phyloP scores from a whole-genome alignment of 1,140 invertebrate genomes.

The Macrosteles quadrilineatus region DNA sequence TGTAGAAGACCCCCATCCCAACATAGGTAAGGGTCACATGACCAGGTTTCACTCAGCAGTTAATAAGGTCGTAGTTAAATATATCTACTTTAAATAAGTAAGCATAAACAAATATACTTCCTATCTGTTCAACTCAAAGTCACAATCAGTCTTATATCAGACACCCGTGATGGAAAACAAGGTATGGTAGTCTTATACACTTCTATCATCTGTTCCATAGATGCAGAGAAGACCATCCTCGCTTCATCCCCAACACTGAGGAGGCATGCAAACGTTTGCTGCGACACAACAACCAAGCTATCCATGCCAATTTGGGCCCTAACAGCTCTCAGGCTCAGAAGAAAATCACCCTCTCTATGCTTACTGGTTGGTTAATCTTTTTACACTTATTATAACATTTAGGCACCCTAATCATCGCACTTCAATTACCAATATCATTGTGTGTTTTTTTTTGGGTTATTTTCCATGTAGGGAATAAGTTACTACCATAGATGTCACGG shows the following conservation, averaged over 20 bases:
- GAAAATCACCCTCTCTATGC: background rate
- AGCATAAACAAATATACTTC: background rate
- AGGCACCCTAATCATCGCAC: too few species aligned
- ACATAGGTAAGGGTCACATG: too few species aligned
- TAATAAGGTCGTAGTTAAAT: background rate
- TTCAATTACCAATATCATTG: too few species aligned
- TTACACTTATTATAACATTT: too few species aligned
- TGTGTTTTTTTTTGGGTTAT: too few species aligned
- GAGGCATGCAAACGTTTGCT: conserved; percentile 3
- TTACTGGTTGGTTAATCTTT: background rate
- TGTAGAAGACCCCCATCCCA: too few species aligned
- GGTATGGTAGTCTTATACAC: background rate
- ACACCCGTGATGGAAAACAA: background rate
- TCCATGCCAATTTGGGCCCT: background rate
- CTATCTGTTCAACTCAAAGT: background rate
- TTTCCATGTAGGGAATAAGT: too few species aligned
- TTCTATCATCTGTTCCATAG: background rate
- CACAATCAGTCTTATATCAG: background rate
- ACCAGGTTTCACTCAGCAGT: too few species aligned
- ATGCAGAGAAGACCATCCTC: background rate
- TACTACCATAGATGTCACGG: too few species aligned
- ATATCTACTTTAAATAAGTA: background rate
- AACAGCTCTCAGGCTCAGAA: background rate
- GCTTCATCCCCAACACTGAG: background rate
- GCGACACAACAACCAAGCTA: background rate